Conservation (phyloP, 53 echinoderm and acorn worm genomes). For the Luidia sarsii region DNA sequence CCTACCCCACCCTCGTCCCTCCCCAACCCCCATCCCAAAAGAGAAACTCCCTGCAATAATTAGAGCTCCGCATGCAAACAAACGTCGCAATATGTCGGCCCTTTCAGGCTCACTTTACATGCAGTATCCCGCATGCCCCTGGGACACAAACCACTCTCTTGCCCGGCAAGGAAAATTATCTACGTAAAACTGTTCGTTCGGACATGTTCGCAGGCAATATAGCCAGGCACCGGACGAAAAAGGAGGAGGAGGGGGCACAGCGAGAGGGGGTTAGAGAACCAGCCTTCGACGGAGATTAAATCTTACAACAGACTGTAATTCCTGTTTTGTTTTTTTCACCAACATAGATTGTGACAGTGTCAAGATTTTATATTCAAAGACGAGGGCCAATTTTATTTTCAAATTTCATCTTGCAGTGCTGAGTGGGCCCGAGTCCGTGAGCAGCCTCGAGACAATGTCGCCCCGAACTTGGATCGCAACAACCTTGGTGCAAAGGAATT, state of each 20-base stretch:
- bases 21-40: neutral
- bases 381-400: too few relatives aligned
- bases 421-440: too few relatives aligned
- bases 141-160: conserved; percentile 33
- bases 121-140: conserved; percentile 34
- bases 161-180: conserved; percentile 13
- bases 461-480: too few relatives aligned
- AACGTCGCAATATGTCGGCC: conserved; percentile 28
- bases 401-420: too few relatives aligned
- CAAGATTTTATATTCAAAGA: too few relatives aligned
- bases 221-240: neutral
- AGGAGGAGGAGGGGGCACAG: neutral
- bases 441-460: too few relatives aligned
- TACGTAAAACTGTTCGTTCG: conserved; percentile 10
- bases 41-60: neutral
- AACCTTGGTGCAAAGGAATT: too few relatives aligned
- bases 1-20: too few relatives aligned
- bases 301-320: neutral
- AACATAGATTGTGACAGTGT: too few relatives aligned
- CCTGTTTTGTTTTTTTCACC: too few relatives aligned
- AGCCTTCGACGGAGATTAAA: neutral
- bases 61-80: conserved; percentile 43
- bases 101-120: conserved; percentile 23
- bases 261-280: neutral
- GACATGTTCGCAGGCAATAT: neutral